A percentile compares a stretch with the other conserved stretches of the same genome.
Evolutionary conservation across 2,888 invertebrate genomes (phyloP).

Genomic region (Phengaris arion): DNA sequence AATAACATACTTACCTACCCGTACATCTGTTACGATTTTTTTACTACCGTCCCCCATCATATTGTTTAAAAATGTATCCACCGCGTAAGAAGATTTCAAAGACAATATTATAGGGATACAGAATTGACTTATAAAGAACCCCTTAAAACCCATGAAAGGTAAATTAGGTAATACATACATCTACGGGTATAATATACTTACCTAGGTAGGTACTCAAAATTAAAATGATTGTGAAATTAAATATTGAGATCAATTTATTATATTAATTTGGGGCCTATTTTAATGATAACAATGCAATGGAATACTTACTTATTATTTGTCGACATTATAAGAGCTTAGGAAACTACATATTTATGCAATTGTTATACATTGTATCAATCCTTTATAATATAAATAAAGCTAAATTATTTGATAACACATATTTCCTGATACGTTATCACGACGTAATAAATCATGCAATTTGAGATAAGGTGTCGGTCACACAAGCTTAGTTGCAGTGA

Average conservation of each 20-base stretch:
- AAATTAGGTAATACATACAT: too few relatives aligned
- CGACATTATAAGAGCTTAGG: too few relatives aligned
- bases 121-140: too few relatives aligned
- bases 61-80: neutral
- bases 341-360: neutral
- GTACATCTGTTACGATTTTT: neutral
- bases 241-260: neutral
- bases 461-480: conserved; percentile 51
- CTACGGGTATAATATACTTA: too few relatives aligned
- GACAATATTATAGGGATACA: neutral
- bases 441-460: conserved; percentile 54
- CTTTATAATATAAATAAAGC: conserved; percentile 32
- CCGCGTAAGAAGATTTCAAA: neutral
- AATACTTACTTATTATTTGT: neutral
- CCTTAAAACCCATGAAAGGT: too few relatives aligned
- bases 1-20: neutral
- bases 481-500: conserved; percentile 53
- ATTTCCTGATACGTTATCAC: conserved; percentile 54
- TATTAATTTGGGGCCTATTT: neutral
- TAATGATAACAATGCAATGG: neutral
- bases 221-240: too few relatives aligned
- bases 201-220: too few relatives aligned
- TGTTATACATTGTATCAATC: neutral
- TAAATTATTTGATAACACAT: conserved; percentile 41
- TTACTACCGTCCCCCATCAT: neutral